Evolutionary conservation across 2,888 invertebrate species (phyloP), one percentile per base, ranked within the genome.

Genomic region (Allygus modestus): DNA sequence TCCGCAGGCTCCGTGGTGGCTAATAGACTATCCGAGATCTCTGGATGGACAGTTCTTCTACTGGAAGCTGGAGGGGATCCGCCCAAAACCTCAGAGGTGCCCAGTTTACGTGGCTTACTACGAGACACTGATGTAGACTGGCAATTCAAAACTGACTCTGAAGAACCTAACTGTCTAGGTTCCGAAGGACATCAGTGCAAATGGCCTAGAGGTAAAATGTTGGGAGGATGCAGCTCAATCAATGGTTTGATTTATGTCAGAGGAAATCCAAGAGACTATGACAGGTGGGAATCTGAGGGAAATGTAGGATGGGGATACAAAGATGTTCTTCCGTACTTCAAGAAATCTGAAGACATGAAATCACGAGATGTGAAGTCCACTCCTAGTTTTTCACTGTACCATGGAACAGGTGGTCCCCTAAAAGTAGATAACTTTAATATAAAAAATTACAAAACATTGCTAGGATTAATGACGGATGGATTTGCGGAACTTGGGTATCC

Each of bases 391-490:
- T 26, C 17, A 43, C 1, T n/a, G 15, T 96, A 93, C 88, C 96
- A 96, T 87, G 94, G 94, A 0, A 91, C 89, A 51, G 91, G 92
- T 28, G 96, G 96, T 0, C 94, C 93, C 86, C 90, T 96, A 87
- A 93, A 94, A 89, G 93, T 96, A 5, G 82, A 82, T 5, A 26
- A 37, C 93, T 0, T 92, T 94, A 0, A 95, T 92, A 88, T 92
- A 91, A 51, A 93, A 94, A 1, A 93, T 92, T 0, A 89, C 96
- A 28, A 73, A n/a, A 5, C 23, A n/a, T 41, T 73, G 28, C 4
- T 43, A 4, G 7, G 20, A 33, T 2, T 69, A 28, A 17, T 69
- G 12, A n/a, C 28, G 1, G 69, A 2, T 5, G 69, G 69, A 31
- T 33, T 69, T 15, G 33, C 28, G 4, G 69, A 69, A 31, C 33